These are phyloP conservation scores for Euglossa dilemma DNA, from an alignment of 1,140 invertebrate genomes.

Conservation along the genomic window DNA sequence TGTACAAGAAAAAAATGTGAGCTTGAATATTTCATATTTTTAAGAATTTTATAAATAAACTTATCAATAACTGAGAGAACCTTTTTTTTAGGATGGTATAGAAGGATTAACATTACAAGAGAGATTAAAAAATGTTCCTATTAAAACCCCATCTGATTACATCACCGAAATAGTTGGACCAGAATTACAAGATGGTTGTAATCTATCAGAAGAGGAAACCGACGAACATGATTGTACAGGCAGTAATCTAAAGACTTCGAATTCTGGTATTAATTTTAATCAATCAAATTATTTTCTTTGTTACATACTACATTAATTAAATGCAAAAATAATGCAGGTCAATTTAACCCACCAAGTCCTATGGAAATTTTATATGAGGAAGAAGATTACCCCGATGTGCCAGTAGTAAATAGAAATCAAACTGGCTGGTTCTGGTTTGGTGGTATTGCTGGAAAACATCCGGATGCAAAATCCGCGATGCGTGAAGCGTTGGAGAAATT, in stretches of 20 bases:
- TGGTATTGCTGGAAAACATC: conserved; percentile 86
- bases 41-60: conserved; percentile 8
- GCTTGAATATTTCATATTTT: conserved; percentile 62
- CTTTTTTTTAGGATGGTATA: conserved; percentile 72
- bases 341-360: conserved; percentile 75
- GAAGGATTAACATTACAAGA: conserved; percentile 79
- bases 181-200: conserved; percentile 81
- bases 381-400: conserved; percentile 79
- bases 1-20: conserved; percentile 87
- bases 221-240: conserved; percentile 77
- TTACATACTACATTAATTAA: neutral
- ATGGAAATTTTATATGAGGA: conserved; percentile 75
- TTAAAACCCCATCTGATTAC: conserved; percentile 84
- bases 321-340: conserved; percentile 60
- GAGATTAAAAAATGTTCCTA: conserved; percentile 81
- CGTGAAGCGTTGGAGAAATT: conserved; percentile 88
- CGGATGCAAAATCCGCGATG: conserved; percentile 83
- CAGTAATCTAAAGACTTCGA: conserved; percentile 75
- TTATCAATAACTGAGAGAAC: conserved; percentile 2
- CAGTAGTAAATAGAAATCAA: conserved; percentile 85
- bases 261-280: conserved; percentile 70
- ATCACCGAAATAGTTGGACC: conserved; percentile 83
- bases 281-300: neutral
- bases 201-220: conserved; percentile 81
- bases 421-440: conserved; percentile 92